Conservation (phyloP, 2,113 vertebrate genomes). For the Cathartes aura region DNA sequence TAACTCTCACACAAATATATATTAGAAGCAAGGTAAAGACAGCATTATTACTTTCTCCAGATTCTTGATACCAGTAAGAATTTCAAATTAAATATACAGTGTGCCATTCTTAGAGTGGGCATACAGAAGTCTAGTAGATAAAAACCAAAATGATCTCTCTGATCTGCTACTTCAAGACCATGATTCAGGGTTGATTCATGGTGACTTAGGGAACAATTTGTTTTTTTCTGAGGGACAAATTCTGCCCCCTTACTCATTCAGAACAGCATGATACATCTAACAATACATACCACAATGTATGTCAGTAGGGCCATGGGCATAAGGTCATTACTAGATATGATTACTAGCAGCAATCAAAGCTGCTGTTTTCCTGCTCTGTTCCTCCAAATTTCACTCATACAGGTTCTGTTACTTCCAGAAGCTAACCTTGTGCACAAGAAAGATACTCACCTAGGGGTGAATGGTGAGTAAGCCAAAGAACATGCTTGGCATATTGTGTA, state of each 20-base stretch:
- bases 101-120: neutral
- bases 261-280: neutral
- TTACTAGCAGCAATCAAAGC: neutral
- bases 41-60: neutral
- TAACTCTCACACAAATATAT: neutral
- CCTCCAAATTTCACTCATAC: neutral
- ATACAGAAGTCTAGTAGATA: neutral
- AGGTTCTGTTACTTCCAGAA: neutral
- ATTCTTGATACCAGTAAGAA: neutral
- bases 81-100: neutral
- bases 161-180: neutral
- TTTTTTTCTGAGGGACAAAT: neutral
- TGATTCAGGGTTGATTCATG: neutral
- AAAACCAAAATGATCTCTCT: neutral
- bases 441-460: neutral
- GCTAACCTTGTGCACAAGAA: neutral
- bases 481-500: neutral
- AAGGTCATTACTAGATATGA: neutral
- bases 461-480: neutral
- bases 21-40: neutral
- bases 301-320: neutral
- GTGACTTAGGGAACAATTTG: neutral
- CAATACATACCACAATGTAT: neutral
- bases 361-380: neutral
- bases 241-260: neutral